A percentile compares a stretch with the other conserved stretches of the same genome.
phyloP scores from a whole-genome alignment of 2,888 invertebrate species.

The Ligdia adustata region DNA sequence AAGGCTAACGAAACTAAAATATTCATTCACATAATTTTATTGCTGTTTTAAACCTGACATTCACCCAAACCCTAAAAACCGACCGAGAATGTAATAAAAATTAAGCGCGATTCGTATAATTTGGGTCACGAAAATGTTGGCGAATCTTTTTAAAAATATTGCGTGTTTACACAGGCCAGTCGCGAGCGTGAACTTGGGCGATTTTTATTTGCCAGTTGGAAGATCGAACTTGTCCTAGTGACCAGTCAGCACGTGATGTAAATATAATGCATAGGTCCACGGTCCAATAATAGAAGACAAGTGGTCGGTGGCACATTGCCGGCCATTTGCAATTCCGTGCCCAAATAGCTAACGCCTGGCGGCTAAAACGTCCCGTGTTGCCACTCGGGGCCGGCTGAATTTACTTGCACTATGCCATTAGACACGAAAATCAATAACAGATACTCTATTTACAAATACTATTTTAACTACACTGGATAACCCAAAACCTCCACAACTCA shows the following conservation, averaged over 20 bases:
- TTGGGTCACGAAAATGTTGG: conserved; percentile 30
- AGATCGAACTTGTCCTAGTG: conserved; percentile 80
- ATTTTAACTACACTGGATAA: no score
- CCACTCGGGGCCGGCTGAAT: conserved; percentile 35
- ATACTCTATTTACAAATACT: no score
- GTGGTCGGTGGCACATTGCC: conserved; percentile 58
- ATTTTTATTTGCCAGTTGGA: conserved; percentile 76
- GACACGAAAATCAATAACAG: conserved; percentile 33
- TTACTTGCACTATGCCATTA: conserved; percentile 48
- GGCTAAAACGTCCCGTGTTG: conserved; percentile 28
- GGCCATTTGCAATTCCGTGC: conserved; percentile 41
- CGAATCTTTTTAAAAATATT: conserved; percentile 47
- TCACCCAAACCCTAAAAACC: conserved; percentile 21
- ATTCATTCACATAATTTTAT: conserved; percentile 17
- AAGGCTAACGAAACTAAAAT: conserved; percentile 15
- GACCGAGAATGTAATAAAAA: conserved; percentile 23
- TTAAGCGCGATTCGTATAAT: conserved; percentile 27
- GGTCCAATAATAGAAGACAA: conserved; percentile 62
- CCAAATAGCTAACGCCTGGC: conserved; percentile 43
- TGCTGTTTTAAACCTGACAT: conserved; percentile 27
- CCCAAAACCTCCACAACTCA: no score
- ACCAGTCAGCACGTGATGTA: conserved; percentile 69
- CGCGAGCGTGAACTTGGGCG: conserved; percentile 74
- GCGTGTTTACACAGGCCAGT: conserved; percentile 60
- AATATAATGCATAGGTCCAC: conserved; percentile 68